Base-by-base conservation (phyloP, 2,113 vertebrate species). In the Pholis gunnellus region DNA sequence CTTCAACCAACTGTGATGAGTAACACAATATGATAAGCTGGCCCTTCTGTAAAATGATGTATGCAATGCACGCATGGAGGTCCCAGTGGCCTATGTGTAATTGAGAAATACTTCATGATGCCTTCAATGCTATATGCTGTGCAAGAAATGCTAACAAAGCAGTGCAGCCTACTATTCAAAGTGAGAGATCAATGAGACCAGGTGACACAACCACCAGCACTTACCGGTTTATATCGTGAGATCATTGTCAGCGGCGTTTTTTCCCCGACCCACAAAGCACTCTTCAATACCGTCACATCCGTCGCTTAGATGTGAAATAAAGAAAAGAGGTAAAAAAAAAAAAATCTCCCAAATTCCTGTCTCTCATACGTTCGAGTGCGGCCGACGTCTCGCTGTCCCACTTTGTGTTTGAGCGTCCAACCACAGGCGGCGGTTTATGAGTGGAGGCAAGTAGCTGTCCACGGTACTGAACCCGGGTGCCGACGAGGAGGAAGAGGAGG, bases 161-260 rank as follows among this genome's bases (percentile, higher is more conserved):
- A 4, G 42, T 17, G 27, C 40, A 52, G 36, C 25, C 25, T 27
- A 2, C 10, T 22, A 9, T 25, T 9, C 1, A 38, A 34, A 79
- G 22, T 42, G 36, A 40, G 38, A 29, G 61, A 75, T 78, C 6
- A 34, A 40, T 31, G 46, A 71, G 82, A 46, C 3, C 83, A 77
- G 69, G 77, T 75, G 34, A 57, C 0, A 66, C 63, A 22, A 6
- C 11, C 31, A 44, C 50, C 56, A 59, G 34, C 78, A 87, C 95
- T 92, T 92, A 96, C 95, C 94, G 86, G 91, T 92, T 94, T 95
- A 61, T 95, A 94, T 18, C 93, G 91, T 54, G 94, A 85, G 75
- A 92, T 88, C 94, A 95, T 95, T 31, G 82, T 70, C 73, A 84
- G 67, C 40, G 25, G 67, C 61, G 75, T 34, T 4, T 18, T 18